phyloP scores from a whole-genome alignment of 2,797 vertebrate species.

The Neosilurus hyrtlii region DNA sequence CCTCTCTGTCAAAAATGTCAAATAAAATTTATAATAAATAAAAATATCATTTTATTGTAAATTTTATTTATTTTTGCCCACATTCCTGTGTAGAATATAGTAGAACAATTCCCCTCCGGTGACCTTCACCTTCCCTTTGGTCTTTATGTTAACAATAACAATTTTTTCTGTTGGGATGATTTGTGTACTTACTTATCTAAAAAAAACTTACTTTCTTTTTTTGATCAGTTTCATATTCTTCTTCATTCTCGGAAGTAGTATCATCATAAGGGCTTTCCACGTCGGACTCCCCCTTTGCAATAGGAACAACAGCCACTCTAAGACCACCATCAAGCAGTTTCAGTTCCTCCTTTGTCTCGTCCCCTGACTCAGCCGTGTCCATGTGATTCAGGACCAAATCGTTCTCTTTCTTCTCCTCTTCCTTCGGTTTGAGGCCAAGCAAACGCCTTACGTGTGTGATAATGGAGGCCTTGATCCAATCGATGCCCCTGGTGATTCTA shows the following conservation, averaged over 20 bases:
- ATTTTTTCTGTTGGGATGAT: background rate
- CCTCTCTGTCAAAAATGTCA: too few species aligned
- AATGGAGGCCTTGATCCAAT: constrained; percentile 69
- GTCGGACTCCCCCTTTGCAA: constrained; percentile 81
- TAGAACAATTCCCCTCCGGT: too few species aligned
- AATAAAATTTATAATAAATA: too few species aligned
- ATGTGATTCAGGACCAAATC: constrained; percentile 70
- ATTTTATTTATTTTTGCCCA: too few species aligned
- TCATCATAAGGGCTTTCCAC: constrained; percentile 75
- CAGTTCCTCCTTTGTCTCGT: constrained; percentile 54
- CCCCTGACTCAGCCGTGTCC: constrained; percentile 43
- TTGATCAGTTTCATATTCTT: constrained; percentile 59
- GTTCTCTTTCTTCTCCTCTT: constrained; percentile 61
- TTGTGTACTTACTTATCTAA: background rate
- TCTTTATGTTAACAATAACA: background rate
- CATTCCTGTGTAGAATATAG: too few species aligned
- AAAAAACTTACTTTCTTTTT: constrained; percentile 55
- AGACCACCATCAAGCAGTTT: constrained; percentile 51
- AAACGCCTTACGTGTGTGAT: constrained; percentile 61
- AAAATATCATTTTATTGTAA: too few species aligned
- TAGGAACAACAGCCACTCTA: constrained; percentile 72
- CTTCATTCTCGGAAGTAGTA: constrained; percentile 61
- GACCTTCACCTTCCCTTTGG: too few species aligned
- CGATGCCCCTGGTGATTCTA: constrained; percentile 78
- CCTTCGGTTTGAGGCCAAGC: constrained; percentile 53